These are phyloP conservation scores for Meganola albula DNA, from an alignment of 2,888 invertebrate genomes.

Conservation along the genomic window DNA sequence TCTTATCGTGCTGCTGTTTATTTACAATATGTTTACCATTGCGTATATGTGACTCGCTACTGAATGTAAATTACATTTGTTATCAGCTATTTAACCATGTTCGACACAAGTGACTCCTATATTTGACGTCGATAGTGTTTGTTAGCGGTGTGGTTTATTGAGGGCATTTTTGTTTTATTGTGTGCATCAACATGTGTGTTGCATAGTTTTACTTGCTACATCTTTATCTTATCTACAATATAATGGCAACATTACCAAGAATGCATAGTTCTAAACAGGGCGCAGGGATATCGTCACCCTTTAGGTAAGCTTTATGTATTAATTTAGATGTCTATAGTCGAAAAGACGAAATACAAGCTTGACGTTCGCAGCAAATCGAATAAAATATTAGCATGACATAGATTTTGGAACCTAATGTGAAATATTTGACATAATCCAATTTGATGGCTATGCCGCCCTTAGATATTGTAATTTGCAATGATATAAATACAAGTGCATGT, in stretches of 20 bases:
- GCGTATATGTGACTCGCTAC: conserved; percentile 7
- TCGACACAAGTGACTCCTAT: conserved; percentile 21
- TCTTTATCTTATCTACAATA: too few relatives aligned
- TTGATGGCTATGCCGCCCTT: too few relatives aligned
- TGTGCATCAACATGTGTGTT: conserved; percentile 21
- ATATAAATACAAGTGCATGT: too few relatives aligned
- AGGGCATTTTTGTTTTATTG: conserved; percentile 17
- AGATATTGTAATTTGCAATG: too few relatives aligned
- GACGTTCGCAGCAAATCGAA: too few relatives aligned
- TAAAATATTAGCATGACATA: too few relatives aligned
- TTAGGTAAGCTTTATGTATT: conserved; percentile 62
- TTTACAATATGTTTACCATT: conserved; percentile 28
- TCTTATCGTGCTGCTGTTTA: conserved; percentile 35
- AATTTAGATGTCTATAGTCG: too few relatives aligned
- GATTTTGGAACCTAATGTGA: too few relatives aligned
- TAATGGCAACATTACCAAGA: conserved; percentile 70
- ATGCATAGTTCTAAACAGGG: conserved; percentile 61
- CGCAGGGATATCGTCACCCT: conserved; percentile 52
- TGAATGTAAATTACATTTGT: conserved; percentile 9
- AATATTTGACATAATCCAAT: too few relatives aligned
- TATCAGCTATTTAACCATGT: conserved; percentile 27
- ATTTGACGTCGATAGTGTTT: conserved; percentile 25
- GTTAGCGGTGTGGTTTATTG: conserved; percentile 25
- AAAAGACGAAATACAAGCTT: too few relatives aligned
- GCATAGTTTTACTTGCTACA: too few relatives aligned